phyloP scores from a whole-genome alignment of 2,113 vertebrate species.

The Cyphomyrus discorhynchus region DNA sequence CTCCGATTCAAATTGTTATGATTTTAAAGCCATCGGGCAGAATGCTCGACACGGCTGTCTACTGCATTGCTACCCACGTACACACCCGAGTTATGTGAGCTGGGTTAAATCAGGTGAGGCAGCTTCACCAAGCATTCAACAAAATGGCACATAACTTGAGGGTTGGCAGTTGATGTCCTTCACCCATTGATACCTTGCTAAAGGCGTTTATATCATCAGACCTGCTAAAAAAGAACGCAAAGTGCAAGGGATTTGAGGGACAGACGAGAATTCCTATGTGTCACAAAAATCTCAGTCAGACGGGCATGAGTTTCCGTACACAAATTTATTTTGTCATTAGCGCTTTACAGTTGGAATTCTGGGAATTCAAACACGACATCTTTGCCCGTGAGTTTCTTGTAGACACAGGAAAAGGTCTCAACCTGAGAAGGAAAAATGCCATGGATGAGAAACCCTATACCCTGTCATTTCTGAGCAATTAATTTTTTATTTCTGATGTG shows the following conservation, averaged over 20 bases:
- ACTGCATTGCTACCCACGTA: not conserved
- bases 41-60: not conserved
- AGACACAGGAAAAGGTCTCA: constrained; percentile 96
- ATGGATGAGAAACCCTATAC: constrained; percentile 20
- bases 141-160: not conserved
- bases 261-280: constrained; percentile 43
- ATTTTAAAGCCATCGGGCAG: not conserved
- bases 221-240: not conserved
- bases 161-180: not conserved
- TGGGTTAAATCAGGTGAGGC: not conserved
- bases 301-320: not conserved
- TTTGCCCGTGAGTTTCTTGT: constrained; percentile 99
- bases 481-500: not conserved
- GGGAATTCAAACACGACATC: constrained; percentile 98
- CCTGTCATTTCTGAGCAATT: not conserved
- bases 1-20: not conserved
- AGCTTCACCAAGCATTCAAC: not conserved
- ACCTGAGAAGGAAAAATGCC: constrained; percentile 62
- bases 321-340: constrained; percentile 82
- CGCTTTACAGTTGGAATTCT: constrained; percentile 91
- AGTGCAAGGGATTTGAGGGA: not conserved
- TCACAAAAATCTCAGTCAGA: not conserved
- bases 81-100: not conserved
- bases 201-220: not conserved
- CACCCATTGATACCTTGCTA: not conserved